Conservation (phyloP, 2,888 invertebrate genomes). For the Hypercompe scribonia region DNA sequence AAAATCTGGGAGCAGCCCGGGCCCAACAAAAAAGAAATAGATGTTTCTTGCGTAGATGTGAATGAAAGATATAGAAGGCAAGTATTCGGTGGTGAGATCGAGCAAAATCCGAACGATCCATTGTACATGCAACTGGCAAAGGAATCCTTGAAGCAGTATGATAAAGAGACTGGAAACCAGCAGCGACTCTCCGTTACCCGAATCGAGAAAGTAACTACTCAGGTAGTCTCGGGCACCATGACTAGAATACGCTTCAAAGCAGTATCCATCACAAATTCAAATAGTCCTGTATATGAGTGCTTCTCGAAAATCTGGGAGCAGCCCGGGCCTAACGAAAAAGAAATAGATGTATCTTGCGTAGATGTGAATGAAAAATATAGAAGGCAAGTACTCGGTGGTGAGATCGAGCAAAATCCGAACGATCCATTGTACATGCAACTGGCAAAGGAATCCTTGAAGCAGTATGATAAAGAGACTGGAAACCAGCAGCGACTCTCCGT, state of each 20-base stretch:
- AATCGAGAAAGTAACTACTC: not conserved
- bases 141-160: not conserved
- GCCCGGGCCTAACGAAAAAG: not conserved
- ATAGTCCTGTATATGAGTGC: not conserved
- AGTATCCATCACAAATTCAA: not conserved
- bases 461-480: conserved; percentile 41
- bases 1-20: conserved; percentile 44
- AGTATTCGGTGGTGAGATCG: not conserved
- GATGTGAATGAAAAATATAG: not conserved
- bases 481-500: conserved; percentile 28
- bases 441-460: conserved; percentile 50
- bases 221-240: not conserved
- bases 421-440: conserved; percentile 40
- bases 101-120: not conserved
- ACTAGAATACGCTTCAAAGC: not conserved
- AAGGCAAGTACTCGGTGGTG: conserved; percentile 18
- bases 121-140: not conserved
- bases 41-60: conserved; percentile 42
- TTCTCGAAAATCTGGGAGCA: not conserved
- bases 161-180: not conserved
- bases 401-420: conserved; percentile 28
- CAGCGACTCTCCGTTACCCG: not conserved
- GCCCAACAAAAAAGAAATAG: conserved; percentile 44
- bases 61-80: not conserved
- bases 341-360: not conserved